Conservation (phyloP, 2,888 invertebrate species). For the Colletes collaris region DNA sequence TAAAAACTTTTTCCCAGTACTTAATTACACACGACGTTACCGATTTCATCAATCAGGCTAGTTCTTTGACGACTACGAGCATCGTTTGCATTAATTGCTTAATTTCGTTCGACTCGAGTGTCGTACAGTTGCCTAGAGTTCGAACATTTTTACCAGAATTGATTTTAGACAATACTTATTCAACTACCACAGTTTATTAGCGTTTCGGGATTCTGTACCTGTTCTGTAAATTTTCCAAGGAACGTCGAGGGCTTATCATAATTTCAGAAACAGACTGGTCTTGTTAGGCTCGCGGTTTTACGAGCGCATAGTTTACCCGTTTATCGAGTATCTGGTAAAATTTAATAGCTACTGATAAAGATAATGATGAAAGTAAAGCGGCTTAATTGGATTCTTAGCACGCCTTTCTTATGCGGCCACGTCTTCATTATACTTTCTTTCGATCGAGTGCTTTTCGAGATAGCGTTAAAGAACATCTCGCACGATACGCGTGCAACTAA, state of each 20-base stretch:
- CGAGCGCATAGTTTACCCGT: slow-evolving; percentile 18
- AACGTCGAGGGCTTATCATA: no score
- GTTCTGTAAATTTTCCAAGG: no score
- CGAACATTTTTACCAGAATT: no score
- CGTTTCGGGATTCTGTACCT: no score
- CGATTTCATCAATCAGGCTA: slow-evolving; percentile 22
- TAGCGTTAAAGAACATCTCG: neutral
- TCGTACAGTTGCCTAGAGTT: no score
- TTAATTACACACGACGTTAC: slow-evolving; percentile 25
- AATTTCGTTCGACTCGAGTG: slow-evolving; percentile 12
- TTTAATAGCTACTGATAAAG: slow-evolving; percentile 55
- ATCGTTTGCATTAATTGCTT: slow-evolving; percentile 14
- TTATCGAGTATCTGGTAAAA: slow-evolving; percentile 43
- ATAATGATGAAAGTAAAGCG: slow-evolving; percentile 50
- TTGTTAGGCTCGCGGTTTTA: neutral
- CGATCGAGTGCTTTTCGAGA: neutral
- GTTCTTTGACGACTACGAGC: neutral
- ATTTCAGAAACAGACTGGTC: slow-evolving; percentile 1
- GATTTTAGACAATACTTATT: no score
- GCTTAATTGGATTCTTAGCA: slow-evolving; percentile 54
- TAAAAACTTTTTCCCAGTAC: slow-evolving; percentile 5
- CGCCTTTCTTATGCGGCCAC: slow-evolving; percentile 17
- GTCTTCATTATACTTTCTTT: slow-evolving; percentile 22
- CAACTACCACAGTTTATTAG: no score
- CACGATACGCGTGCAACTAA: neutral